Base-by-base conservation (phyloP, 2,888 invertebrate species). In the Perdita meconis region DNA sequence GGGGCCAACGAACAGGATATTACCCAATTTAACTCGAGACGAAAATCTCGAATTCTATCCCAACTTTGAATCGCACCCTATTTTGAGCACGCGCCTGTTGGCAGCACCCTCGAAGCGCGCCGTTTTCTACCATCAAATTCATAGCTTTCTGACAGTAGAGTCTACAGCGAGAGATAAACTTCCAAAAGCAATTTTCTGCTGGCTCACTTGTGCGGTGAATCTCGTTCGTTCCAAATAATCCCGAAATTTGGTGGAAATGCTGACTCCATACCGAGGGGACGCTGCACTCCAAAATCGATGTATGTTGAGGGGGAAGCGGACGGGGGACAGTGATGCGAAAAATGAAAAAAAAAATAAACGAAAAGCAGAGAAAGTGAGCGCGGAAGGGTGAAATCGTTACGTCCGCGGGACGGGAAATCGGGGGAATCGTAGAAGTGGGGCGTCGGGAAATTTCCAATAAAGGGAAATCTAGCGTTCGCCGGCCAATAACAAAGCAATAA, bases 401-500 rank as follows among this genome's bases (percentile, higher is more conserved):
- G 81, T 78, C 73, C 78, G 73, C 71, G 70, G 22, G 81, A 74
- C 76, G 68, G 81, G 70, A 81, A 84, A 84, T 84, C 73, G 81
- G 76, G 72, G 67, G 6, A 80, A 77, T 80, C 70, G 78, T 57
- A 47, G 84, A 72, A 83, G 83, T 75, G 78, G 84, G 81, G 71
- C 79, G 69, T n/a, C 77, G 72, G 84, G 81, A 84, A 86, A 86
- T 84, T 83, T 86, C 84, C 84, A 83, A 84, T 84, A 84, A 86
- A 84, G 86, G 75, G 70, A 86, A 78, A 75, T 78, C 80, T 80
- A 83, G 79, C 81, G 74, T 83, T 80, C 75, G 78, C 42, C 73
- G 66, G 68, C 85, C 83, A 85, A 84, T 84, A 85, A 84, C 84
- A 84, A 84, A 84, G 84, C 84, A 85, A 85, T 85, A 85, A 85